phyloP scores from a whole-genome alignment of 2,113 vertebrate genomes.

The Corythaixoides concolor region DNA sequence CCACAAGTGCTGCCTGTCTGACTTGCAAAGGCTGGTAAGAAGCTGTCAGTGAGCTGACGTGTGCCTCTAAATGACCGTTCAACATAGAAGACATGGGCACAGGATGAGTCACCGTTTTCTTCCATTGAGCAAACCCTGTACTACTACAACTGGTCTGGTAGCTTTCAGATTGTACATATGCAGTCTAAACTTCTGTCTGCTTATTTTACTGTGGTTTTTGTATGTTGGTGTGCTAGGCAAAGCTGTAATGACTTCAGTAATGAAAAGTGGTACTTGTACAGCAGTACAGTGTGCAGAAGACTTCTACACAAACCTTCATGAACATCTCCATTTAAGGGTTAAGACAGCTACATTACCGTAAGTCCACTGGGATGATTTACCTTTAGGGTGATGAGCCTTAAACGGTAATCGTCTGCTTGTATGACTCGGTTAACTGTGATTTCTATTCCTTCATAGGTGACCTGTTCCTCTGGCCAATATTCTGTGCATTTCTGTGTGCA shows the following conservation, averaged over 20 bases:
- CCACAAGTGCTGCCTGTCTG: not conserved
- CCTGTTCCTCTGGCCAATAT: conserved; percentile 95
- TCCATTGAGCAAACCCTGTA: not conserved
- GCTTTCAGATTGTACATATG: not conserved
- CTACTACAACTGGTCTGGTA: not conserved
- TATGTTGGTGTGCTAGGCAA: not conserved
- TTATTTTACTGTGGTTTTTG: not conserved
- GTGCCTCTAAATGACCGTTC: not conserved
- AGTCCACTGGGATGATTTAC: conserved; percentile 69
- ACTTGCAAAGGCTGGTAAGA: not conserved
- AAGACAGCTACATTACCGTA: not conserved
- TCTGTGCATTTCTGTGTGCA: conserved; percentile 92
- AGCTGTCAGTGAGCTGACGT: not conserved
- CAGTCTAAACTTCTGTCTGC: not conserved
- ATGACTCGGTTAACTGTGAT: conserved; percentile 87
- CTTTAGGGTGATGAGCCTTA: conserved; percentile 93
- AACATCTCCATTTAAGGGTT: not conserved
- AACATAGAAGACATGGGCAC: not conserved
- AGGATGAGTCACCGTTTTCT: conserved; percentile 11
- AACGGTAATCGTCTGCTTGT: conserved; percentile 94
- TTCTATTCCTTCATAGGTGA: conserved; percentile 88
- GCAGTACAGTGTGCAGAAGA: not conserved
- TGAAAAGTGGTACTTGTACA: not conserved
- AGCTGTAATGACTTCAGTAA: not conserved
- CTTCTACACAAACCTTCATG: not conserved